A percentile compares a stretch with the other conserved stretches of the same genome.
phyloP scores from a whole-genome alignment of 2,113 vertebrate genomes.

The Hydrochoerus hydrochaeris region DNA sequence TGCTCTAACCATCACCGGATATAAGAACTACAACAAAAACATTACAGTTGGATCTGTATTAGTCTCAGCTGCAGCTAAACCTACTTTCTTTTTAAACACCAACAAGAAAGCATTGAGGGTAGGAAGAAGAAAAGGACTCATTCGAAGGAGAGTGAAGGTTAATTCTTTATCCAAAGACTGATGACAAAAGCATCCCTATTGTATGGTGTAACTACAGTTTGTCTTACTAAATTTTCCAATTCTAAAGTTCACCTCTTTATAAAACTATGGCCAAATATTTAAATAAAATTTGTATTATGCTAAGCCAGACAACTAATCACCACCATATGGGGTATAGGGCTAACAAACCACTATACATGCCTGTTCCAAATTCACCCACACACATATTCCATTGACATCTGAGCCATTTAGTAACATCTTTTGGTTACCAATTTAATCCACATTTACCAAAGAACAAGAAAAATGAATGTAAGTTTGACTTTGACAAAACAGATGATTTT shows the following conservation, averaged over 20 bases:
- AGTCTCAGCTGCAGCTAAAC: constrained; percentile 80
- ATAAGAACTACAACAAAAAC: constrained; percentile 82
- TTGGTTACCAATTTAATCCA: constrained; percentile 77
- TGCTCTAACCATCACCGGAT: constrained; percentile 84
- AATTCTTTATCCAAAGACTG: constrained; percentile 54
- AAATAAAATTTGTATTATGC: constrained; percentile 79
- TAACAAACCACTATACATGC: constrained; percentile 68
- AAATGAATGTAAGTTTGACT: constrained; percentile 42
- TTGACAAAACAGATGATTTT: constrained; percentile 62
- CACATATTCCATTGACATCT: constrained; percentile 77
- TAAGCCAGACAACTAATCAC: constrained; percentile 83
- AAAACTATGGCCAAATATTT: constrained; percentile 53
- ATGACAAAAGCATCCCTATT: constrained; percentile 62
- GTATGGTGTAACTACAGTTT: constrained; percentile 55
- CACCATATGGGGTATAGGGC: constrained; percentile 82
- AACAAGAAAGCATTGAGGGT: neutral
- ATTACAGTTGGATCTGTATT: constrained; percentile 86
- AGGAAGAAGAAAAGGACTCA: constrained; percentile 54
- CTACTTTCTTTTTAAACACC: constrained; percentile 7
- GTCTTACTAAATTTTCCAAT: constrained; percentile 72
- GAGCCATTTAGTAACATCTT: constrained; percentile 80
- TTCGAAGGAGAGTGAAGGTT: constrained; percentile 67
- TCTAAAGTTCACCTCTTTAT: constrained; percentile 53
- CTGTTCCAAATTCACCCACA: constrained; percentile 82
- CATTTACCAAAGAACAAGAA: constrained; percentile 71